Conservation (phyloP, 2,888 invertebrate genomes). For the Busseola fusca region DNA sequence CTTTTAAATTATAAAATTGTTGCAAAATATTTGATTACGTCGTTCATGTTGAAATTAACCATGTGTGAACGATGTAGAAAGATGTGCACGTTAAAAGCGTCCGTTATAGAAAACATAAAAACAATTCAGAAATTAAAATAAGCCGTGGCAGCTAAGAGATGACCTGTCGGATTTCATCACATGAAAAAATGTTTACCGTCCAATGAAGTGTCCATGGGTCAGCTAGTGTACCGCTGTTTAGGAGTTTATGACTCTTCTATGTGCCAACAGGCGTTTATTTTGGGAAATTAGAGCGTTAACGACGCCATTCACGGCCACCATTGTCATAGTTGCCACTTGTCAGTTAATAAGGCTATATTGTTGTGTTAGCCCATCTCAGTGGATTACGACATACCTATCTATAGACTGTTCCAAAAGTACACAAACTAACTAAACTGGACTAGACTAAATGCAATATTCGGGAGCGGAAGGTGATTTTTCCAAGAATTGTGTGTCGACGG, state of each 20-base stretch:
- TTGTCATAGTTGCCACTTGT: slow-evolving; percentile 2
- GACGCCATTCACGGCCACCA: not conserved
- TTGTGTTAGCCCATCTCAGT: not conserved
- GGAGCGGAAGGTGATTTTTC: not conserved
- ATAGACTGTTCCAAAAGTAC: not conserved
- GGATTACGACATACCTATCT: not conserved
- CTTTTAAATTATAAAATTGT: no score
- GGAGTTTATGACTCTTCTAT: not conserved
- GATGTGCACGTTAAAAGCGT: no score
- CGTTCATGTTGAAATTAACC: no score
- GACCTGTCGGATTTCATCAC: no score
- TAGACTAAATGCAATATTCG: not conserved
- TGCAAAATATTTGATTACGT: no score
- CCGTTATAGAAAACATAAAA: no score
- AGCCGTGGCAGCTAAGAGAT: no score
- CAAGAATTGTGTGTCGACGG: not conserved
- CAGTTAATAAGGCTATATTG: not conserved
- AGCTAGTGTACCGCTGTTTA: not conserved
- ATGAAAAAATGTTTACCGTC: no score
- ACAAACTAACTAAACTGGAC: no score
- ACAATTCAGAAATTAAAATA: no score
- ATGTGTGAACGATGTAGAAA: no score
- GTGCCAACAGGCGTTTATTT: slow-evolving; percentile 25
- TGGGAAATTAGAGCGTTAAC: not conserved
- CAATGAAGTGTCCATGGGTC: no score